Evolutionary conservation across 2,113 vertebrate species (phyloP), one percentile per base, ranked within the genome.

Genomic region (Erpornis zantholeuca): DNA sequence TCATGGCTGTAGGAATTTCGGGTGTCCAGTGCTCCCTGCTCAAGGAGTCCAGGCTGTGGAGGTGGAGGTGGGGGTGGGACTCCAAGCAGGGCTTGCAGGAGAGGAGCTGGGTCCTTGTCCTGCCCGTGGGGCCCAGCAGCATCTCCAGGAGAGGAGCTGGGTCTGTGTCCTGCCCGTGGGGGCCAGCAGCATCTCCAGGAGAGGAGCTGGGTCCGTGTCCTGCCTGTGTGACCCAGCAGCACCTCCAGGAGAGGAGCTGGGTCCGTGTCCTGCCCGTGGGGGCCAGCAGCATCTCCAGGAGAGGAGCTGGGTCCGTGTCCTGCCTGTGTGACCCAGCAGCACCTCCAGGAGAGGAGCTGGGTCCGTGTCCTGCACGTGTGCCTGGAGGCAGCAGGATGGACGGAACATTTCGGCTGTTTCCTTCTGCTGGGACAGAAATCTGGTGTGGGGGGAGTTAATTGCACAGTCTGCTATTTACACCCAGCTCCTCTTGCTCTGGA

Each of bases 391-490:
- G 69, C 64, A 44, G 76, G 69, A 36, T 25, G 65, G 77, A 72
- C 4, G 3, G 61, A 92, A 36, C 0, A 2, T 57, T 85, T 57
- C 3, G 50, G 70, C 87, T 91, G 33, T 47, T 47, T 94, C 73
- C 9, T 0, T 77, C 73, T 66, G 63, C 35, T 11, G 44, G 83
- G 84, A 80, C 42, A 65, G 59, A 66, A 91, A 91, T 92, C 70
- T 61, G 92, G 8, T 47, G 82, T 40, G 91, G 54, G 78, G 69
- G 81, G 80, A 87, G 90, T 66, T 44, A 92, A 89, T 68, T 76
- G 84, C 78, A 85, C 90, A 81, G 76, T 60, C 91, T 96, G 88
- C 91, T 95, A 75, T 92, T 93, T 75, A 92, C 70, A 91, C 42
- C 18, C 1, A 2, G 78, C 92, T 96, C 84, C 75, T 94, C 89